A percentile compares a stretch with the other conserved stretches of the same genome.
Conservation (phyloP, 2,888 invertebrate species). For the Polydesmus complanatus region DNA sequence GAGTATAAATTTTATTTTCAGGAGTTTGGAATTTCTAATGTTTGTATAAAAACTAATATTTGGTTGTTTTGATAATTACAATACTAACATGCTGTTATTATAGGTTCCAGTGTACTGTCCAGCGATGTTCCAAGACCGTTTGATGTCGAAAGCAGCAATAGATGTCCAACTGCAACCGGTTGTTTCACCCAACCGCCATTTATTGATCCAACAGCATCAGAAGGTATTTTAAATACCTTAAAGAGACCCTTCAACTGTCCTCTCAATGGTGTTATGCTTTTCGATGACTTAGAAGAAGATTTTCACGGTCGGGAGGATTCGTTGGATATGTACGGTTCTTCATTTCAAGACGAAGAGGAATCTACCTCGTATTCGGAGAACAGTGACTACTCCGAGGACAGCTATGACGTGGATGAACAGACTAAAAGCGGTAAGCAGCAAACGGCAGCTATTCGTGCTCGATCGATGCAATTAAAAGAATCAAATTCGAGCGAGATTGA, state of each 20-base stretch:
- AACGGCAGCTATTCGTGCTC: background rate
- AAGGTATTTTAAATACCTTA: background rate
- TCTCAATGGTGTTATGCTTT: conserved; percentile 19
- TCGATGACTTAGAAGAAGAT: conserved; percentile 30
- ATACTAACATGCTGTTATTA: too few relatives aligned
- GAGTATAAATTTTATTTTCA: background rate
- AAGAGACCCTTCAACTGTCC: background rate
- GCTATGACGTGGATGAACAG: conserved; percentile 19
- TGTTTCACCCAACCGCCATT: background rate
- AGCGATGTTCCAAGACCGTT: background rate
- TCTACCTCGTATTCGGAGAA: conserved; percentile 40
- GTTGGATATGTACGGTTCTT: conserved; percentile 41
- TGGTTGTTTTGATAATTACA: too few relatives aligned
- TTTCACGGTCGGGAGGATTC: conserved; percentile 43
- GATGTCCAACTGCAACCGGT: background rate
- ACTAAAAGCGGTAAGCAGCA: background rate
- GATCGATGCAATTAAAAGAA: background rate
- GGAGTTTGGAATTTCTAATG: background rate
- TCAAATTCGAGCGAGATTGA: background rate
- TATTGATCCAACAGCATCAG: background rate
- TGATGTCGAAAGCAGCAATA: background rate
- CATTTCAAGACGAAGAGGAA: conserved; percentile 39
- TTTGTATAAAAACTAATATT: too few relatives aligned
- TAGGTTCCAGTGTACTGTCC: background rate
- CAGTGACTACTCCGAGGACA: conserved; percentile 32